These are phyloP conservation scores for Theocolax elegans DNA, from an alignment of 1,140 invertebrate genomes.

Conservation along the genomic window DNA sequence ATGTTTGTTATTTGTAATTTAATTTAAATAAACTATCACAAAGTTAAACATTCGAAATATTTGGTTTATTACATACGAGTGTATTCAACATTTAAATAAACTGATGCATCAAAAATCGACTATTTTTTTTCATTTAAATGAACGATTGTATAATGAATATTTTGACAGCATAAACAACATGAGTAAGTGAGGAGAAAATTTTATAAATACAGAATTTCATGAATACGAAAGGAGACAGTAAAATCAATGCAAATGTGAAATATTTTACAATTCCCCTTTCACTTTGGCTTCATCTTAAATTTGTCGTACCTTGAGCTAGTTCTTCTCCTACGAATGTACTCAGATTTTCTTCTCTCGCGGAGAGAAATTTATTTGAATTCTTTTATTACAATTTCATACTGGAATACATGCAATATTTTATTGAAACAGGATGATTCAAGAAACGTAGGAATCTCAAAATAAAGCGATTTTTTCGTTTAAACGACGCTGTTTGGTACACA, in stretches of 20 bases:
- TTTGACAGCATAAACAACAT: too few species aligned
- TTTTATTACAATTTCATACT: neutral
- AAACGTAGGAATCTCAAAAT: too few species aligned
- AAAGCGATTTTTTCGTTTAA: too few species aligned
- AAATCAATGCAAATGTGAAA: constrained; percentile 4
- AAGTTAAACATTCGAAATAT: too few species aligned
- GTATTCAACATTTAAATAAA: too few species aligned
- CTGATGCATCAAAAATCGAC: too few species aligned
- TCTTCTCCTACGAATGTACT: neutral
- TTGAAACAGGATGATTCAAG: neutral
- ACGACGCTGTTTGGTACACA: too few species aligned
- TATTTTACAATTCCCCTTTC: constrained; percentile 11
- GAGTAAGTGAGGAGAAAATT: neutral
- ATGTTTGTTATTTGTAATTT: too few species aligned
- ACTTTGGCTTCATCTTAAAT: constrained; percentile 4
- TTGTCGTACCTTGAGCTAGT: neutral
- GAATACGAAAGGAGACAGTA: constrained; percentile 2
- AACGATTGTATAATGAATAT: too few species aligned
- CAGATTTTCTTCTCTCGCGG: neutral
- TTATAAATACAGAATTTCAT: constrained; percentile 5
- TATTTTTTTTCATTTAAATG: too few species aligned
- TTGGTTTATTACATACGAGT: too few species aligned
- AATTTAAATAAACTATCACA: too few species aligned
- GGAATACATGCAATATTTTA: neutral
- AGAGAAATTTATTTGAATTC: neutral